Evolutionary conservation across 2,888 invertebrate species (phyloP), one percentile per base, ranked within the genome.

Genomic region (Plebejus argus): DNA sequence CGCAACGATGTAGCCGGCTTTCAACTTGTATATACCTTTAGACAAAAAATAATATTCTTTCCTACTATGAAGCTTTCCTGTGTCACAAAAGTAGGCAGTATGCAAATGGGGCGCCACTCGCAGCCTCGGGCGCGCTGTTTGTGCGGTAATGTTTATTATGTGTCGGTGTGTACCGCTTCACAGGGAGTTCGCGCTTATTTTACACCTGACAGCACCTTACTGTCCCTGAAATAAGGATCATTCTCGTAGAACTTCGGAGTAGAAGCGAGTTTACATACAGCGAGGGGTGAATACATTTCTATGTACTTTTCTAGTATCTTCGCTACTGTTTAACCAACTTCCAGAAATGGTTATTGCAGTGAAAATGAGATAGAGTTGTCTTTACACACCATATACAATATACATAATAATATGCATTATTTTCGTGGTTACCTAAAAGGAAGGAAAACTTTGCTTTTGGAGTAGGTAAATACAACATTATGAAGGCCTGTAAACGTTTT

Each of bases 121-220:
- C 83, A 83, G 85, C 86, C 82, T 81, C 81, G 79, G 80, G 82
- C 82, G 81, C 80, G 80, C 84, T 90, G 90, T 90, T 90, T 90
- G 88, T 89, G 88, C 85, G 87, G 86, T 86, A 84, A 85, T 89
- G 87, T 90, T 89, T 89, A 83, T 88, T 86, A 88, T 86, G 82
- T 83, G 80, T 80, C 79, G 86, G 83, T 85, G 83, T 83, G 82
- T 82, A 83, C 82, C 83, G 85, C 85, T 86, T 53, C 53, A 53
- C 53, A 53, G 15, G 45, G 45, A 18, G 18, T 53, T 53, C 18
- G 5, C 18, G 3, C 53, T 53, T 53, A 53, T 53, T 18, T 53
- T 18, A 18, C 53, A 3, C 53, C 4, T 18, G 53, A 15, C 18
- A 53, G 18, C 0, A 53, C 18, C 53, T 4, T 18, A 53, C 15